phyloP scores from a whole-genome alignment of 2,797 vertebrate genomes.

The Brachyalestes nurse region DNA sequence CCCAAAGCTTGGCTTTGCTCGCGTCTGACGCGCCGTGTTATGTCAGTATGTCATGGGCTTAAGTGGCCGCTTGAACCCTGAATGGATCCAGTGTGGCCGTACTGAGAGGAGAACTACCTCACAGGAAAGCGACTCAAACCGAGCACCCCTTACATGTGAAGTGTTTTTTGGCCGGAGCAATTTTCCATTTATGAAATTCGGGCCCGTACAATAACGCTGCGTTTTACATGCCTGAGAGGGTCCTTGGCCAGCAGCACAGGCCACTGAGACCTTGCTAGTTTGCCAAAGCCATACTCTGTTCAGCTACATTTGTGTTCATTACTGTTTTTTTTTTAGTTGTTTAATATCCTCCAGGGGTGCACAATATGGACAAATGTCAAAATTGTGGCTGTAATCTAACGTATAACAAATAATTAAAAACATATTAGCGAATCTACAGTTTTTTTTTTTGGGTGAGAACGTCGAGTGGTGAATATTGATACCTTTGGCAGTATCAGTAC shows the following conservation, averaged over 20 bases:
- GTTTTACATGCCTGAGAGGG: not conserved
- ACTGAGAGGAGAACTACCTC: constrained; percentile 57
- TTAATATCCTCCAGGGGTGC: not conserved
- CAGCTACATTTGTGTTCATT: not conserved
- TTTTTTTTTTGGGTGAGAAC: too few species aligned
- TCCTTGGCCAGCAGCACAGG: not conserved
- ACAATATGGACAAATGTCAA: not conserved
- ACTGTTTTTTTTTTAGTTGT: not conserved
- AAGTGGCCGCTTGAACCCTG: not conserved
- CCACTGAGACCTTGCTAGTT: constrained; percentile 4
- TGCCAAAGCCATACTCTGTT: constrained; percentile 25
- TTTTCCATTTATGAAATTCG: constrained; percentile 31
- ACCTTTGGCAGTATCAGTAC: not conserved
- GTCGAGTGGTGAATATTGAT: not conserved
- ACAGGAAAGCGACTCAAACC: constrained; percentile 2
- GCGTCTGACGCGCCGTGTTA: not conserved
- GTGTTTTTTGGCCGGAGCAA: not conserved
- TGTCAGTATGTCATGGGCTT: not conserved
- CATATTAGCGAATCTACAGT: not conserved
- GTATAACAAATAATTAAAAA: not conserved
- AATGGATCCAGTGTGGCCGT: not conserved
- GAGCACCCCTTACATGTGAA: constrained; percentile 4
- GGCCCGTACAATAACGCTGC: not conserved
- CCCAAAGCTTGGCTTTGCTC: not conserved
- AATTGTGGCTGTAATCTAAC: not conserved